Evolutionary conservation across 2,113 vertebrate genomes (phyloP).

Genomic region (Pachycephala philippinensis): DNA sequence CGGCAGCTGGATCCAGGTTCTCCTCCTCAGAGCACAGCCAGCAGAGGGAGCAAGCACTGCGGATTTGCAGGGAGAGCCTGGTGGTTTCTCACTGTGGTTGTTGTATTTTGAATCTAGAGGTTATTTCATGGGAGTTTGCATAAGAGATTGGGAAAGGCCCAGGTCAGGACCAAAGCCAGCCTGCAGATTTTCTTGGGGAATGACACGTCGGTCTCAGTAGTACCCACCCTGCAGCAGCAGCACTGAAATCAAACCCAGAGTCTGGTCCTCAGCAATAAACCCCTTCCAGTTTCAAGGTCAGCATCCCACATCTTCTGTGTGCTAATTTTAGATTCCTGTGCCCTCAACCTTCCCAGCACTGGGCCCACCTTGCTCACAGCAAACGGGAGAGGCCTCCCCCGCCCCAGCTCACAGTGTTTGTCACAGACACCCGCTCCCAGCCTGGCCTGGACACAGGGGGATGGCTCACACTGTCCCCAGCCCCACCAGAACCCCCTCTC

Average conservation of each 20-base stretch:
- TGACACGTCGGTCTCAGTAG: rapidly evolving
- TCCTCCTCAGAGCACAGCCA: not conserved
- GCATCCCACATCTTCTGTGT: not conserved
- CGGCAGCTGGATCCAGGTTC: not conserved
- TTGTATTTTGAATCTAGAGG: not conserved
- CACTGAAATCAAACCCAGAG: not conserved
- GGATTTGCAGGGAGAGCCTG: not conserved
- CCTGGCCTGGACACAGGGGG: not conserved
- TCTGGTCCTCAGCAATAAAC: not conserved
- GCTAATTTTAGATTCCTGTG: not conserved
- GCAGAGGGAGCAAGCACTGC: slow-evolving; percentile 36
- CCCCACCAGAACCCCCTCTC: not conserved
- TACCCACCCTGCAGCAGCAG: not conserved
- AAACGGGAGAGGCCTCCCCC: not conserved
- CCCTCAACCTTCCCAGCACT: not conserved
- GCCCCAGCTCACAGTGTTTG: not conserved
- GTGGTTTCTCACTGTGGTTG: not conserved
- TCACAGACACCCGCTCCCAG: not conserved
- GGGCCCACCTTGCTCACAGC: not conserved
- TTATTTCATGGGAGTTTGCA: not conserved
- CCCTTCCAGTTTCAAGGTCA: not conserved
- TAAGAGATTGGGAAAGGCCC: not conserved
- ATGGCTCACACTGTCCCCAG: too few relatives aligned
- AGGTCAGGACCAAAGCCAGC: not conserved
- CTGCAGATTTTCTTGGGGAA: not conserved